Base-by-base conservation (phyloP, 2,113 vertebrate species). In the Rostratula benghalensis region DNA sequence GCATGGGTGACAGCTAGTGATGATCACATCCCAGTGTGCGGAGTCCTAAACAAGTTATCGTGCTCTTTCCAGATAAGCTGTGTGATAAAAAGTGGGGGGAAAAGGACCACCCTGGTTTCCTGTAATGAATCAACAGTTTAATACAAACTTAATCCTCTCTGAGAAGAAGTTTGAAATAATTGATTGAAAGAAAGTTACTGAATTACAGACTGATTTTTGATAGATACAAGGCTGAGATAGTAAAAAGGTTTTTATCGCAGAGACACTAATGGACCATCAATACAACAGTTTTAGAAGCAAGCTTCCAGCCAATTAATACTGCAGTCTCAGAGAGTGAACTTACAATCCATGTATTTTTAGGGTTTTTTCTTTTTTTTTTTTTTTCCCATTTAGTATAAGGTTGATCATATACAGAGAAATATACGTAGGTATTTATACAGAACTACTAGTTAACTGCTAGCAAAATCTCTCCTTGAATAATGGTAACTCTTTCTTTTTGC, bases 191-290 rank as follows among this genome's bases (percentile, higher is more conserved):
- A 45, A 90, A 43, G 31, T 61, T 83, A 43, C 31, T 86, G 93
- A 89, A 73, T 89, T 83, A 46, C 43, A 69, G 22, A 25, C 79
- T 87, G 53, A 60, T 83, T 39, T n/a, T n/a, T n/a, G n/a, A n/a
- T n/a, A n/a, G n/a, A n/a, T n/a, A n/a, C n/a, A n/a, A n/a, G n/a
- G n/a, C n/a, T n/a, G n/a, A n/a, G n/a, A n/a, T n/a, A n/a, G n/a
- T n/a, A n/a, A n/a, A n/a, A n/a, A n/a, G n/a, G n/a, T n/a, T n/a
- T n/a, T n/a, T n/a, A n/a, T n/a, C n/a, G n/a, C 45, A 65, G 41
- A 75, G 71, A 74, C 28, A n/a, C 33, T 86, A 79, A 86, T 35
- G 48, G 28, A n/a, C 77, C 53, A 69, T 64, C 73, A 83, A 53
- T 63, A 64, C 57, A 23, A 25, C 30, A 64, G 53, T 45, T 68